Evolutionary conservation across 2,888 invertebrate genomes (phyloP), one percentile per base, ranked within the genome.

Genomic region (Hermaeophaga mercurialis): DNA sequence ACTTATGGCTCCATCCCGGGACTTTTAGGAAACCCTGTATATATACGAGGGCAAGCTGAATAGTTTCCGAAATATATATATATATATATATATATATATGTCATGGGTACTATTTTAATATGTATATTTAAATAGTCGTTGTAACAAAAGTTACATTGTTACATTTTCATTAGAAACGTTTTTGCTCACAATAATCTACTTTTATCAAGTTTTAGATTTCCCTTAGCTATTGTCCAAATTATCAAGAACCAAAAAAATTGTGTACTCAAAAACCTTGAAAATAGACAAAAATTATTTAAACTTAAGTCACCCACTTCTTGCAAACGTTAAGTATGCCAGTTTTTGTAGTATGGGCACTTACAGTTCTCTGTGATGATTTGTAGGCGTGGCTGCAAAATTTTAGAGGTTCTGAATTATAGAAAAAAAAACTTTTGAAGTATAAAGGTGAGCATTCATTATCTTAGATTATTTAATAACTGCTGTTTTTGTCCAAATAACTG

Each of bases 161-260:
- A n/a, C n/a, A n/a, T n/a, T n/a, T n/a, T n/a, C n/a, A n/a, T n/a
- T n/a, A n/a, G n/a, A n/a, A n/a, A n/a, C n/a, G n/a, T n/a, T n/a
- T n/a, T n/a, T n/a, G n/a, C n/a, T n/a, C n/a, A 28, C 3, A 22
- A 28, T 28, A 28, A 28, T 28, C 28, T n/a, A 28, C 33, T 33
- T 33, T 33, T 33, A 3, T 33, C 12, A 11, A 33, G 33, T 33
- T 33, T 33, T 33, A 33, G 33, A 33, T 33, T 4, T 33, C 7
- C 33, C 33, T 33, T 33, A 33, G 14, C 33, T 33, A 14, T 33
- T 14, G 33, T 33, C 33, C 33, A 33, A 33, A 33, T 5, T 33
- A 33, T 14, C 33, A 33, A 33, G 33, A 33, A 33, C 11, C 14
- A 4, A 33, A 33, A 33, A 33, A 14, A 28, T 9, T 28, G n/a